These are phyloP conservation scores for Apis mellifera DNA, from an alignment of 1,140 invertebrate species.

Conservation along the genomic window DNA sequence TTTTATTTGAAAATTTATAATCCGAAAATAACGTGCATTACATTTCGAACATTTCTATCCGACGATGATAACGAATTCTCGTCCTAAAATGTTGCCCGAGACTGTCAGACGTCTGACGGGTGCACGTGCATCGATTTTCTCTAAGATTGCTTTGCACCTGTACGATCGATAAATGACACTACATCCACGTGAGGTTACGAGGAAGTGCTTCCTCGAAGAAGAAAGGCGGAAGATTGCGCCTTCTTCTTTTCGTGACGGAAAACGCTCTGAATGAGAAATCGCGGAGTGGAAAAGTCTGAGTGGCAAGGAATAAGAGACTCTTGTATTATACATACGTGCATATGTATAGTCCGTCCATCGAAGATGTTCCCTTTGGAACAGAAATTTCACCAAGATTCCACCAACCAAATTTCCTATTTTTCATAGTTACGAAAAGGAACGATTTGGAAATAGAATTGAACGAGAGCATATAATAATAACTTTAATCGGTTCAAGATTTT, in stretches of 20 bases:
- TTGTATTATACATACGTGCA: no score
- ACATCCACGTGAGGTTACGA: not conserved
- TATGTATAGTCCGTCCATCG: no score
- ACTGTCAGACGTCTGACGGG: slow-evolving; percentile 25
- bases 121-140: slow-evolving; percentile 43
- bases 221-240: slow-evolving; percentile 49
- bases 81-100: not conserved
- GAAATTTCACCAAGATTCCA: not conserved
- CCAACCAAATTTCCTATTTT: not conserved
- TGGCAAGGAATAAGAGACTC: slow-evolving; percentile 24
- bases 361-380: not conserved
- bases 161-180: slow-evolving; percentile 55
- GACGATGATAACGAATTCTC: not conserved
- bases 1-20: no score
- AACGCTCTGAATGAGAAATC: slow-evolving; percentile 48
- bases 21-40: not conserved
- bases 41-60: no score
- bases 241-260: slow-evolving; percentile 44
- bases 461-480: not conserved
- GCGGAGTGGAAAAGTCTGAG: slow-evolving; percentile 34
- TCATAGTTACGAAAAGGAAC: not conserved
- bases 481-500: no score
- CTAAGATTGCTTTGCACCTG: slow-evolving; percentile 39
- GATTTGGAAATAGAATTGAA: not conserved
- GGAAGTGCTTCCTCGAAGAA: slow-evolving; percentile 29